Evolutionary conservation across 2,797 vertebrate genomes (phyloP), one percentile per base, ranked within the genome.

Genomic region (Onychomys leucogaster): DNA sequence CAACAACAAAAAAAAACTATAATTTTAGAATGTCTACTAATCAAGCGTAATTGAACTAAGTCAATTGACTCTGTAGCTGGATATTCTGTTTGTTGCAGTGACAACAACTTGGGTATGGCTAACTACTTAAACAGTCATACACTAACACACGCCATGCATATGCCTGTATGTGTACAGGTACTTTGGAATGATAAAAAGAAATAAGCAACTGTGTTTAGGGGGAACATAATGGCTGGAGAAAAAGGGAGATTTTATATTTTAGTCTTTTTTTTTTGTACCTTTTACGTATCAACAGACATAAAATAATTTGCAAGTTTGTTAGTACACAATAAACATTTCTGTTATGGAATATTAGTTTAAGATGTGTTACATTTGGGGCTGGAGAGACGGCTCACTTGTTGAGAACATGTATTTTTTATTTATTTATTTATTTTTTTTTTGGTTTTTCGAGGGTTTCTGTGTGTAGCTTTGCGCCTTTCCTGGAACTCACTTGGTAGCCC

Each of bases 11-110:
- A n/a, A n/a, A 25, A 88, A 71, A 83, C 89, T 80, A 0, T 25
- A 65, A 59, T 89, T 96, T 94, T 88, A 83, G 77, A 95, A 91
- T 63, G 21, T 63, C 69, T 84, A 86, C 14, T 92, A 90, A 43
- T 94, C 65, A 91, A 83, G 19, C 88, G 46, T 93, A 93, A 65
- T 17, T 91, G 61, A 93, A 95, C 46, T 17, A 88, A 93, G 17
- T 89, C 73, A 85, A 34, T 61, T 73, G 11, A 84, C 84, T 46
- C 46, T 92, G n/a, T 69, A 76, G 29, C 82, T 90, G 25, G 10
- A 55, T 76, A 75, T 86, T 89, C 73, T 92, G 57, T 32, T 57
- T 94, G 29, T 10, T 82, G 29, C 21, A 90, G 12, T 63, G 29
- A 89, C 88, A 94, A 90, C 21, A 86, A 89, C 89, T 55, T 90